Evolutionary conservation across 2,888 invertebrate genomes (phyloP).

Genomic region (Ennomos quercinarius): DNA sequence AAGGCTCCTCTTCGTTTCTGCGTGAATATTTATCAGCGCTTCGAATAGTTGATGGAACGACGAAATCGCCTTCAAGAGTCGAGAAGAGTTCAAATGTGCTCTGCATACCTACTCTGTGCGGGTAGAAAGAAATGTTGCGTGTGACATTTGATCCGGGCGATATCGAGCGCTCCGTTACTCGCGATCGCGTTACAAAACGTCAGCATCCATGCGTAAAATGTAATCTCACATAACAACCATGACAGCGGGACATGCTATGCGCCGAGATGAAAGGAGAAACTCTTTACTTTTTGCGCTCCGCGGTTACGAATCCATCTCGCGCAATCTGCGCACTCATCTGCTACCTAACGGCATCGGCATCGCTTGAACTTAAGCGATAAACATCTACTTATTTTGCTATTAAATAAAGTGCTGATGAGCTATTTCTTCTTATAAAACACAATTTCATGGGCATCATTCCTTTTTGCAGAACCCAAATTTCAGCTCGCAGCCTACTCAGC

Average conservation of each 20-base stretch:
- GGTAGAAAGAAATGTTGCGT: background rate
- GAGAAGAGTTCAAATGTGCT: too few relatives aligned
- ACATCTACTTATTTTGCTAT: conserved; percentile 9
- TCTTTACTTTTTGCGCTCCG: conserved; percentile 19
- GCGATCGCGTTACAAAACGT: conserved; percentile 35
- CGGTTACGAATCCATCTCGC: conserved; percentile 22
- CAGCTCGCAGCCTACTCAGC: background rate
- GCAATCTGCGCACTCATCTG: conserved; percentile 24
- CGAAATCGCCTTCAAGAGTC: background rate
- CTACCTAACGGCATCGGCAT: conserved; percentile 20
- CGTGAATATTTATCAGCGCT: conserved; percentile 2
- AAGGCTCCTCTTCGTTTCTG: background rate
- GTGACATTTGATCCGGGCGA: conserved; percentile 3
- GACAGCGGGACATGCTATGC: conserved; percentile 29
- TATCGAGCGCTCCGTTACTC: conserved; percentile 13
- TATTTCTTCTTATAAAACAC: conserved; percentile 1
- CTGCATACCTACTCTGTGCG: too few relatives aligned
- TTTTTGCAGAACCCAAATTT: background rate
- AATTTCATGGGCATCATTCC: background rate
- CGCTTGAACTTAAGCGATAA: conserved; percentile 6
- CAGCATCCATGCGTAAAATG: conserved; percentile 42
- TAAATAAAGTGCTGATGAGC: conserved; percentile 3
- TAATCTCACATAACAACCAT: conserved; percentile 34
- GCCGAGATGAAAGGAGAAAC: conserved; percentile 13
- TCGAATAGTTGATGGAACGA: conserved; percentile 5